Conservation (phyloP, 2,888 invertebrate genomes). For the Drosophila meridionalis region DNA sequence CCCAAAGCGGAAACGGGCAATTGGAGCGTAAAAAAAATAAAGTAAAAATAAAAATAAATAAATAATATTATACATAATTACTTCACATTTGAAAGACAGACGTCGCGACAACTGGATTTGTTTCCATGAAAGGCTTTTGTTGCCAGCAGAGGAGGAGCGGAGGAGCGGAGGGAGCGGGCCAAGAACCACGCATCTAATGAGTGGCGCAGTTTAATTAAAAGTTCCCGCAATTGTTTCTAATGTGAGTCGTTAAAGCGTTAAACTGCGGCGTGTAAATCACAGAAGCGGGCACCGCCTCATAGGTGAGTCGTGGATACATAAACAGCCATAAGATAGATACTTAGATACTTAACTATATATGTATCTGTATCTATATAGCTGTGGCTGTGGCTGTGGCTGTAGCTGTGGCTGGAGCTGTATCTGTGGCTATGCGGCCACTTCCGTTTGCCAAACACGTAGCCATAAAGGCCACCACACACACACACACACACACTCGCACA, state of each 20-base stretch:
- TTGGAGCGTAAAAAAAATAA: constrained; percentile 71
- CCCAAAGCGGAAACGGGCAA: constrained; percentile 70
- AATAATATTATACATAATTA: constrained; percentile 49
- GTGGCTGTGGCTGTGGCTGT: constrained; percentile 44
- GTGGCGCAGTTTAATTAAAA: constrained; percentile 77
- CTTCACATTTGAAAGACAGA: constrained; percentile 51
- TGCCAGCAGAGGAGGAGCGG: background rate
- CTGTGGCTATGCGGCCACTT: constrained; percentile 68
- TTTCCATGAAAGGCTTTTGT: constrained; percentile 49
- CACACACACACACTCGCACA: constrained; percentile 38
- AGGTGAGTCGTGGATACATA: constrained; percentile 43
- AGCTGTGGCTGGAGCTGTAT: constrained; percentile 38
- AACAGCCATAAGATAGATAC: constrained; percentile 57
- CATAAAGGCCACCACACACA: constrained; percentile 70
- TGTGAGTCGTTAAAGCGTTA: constrained; percentile 78
- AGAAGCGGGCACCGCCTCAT: constrained; percentile 36
- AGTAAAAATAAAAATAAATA: background rate
- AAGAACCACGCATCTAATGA: constrained; percentile 53
- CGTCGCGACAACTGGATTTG: constrained; percentile 29
- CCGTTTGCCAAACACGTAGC: constrained; percentile 81
- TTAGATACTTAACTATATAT: constrained; percentile 31
- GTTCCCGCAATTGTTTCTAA: constrained; percentile 78
- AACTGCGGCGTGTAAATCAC: constrained; percentile 75
- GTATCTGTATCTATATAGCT: constrained; percentile 36
- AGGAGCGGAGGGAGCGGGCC: background rate